phyloP scores from a whole-genome alignment of 2,113 vertebrate genomes.

The Accipiter virgatus region DNA sequence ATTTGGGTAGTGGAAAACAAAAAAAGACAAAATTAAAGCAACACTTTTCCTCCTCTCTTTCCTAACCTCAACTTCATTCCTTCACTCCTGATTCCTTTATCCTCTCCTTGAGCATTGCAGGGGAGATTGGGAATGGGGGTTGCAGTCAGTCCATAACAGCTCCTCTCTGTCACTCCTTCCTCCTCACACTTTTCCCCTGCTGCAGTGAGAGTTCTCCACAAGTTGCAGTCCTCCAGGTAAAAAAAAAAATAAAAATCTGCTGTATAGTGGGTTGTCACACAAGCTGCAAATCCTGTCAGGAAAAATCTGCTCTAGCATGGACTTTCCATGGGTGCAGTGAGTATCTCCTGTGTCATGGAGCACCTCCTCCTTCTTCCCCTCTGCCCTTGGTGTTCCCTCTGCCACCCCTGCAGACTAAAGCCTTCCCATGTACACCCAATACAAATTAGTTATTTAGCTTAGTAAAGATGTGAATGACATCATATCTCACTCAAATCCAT shows the following conservation, averaged over 20 bases:
- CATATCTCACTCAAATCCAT: background rate
- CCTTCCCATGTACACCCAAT: background rate
- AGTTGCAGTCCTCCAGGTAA: background rate
- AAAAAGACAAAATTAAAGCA: background rate
- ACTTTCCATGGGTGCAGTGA: background rate
- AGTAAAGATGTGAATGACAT: background rate
- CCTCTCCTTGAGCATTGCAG: rapidly evolving
- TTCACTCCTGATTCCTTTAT: background rate
- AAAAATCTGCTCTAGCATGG: background rate
- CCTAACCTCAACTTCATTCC: background rate
- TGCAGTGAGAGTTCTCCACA: background rate
- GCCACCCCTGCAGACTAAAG: background rate
- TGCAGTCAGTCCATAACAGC: too few relatives aligned
- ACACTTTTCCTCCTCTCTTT: background rate
- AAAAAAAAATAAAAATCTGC: background rate
- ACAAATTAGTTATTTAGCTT: background rate
- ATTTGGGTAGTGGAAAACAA: background rate
- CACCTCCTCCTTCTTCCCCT: background rate
- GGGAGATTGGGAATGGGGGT: background rate
- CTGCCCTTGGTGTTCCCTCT: background rate
- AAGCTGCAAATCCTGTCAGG: background rate
- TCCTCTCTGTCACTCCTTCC: background rate
- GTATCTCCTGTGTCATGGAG: background rate
- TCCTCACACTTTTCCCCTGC: background rate
- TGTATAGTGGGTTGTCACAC: background rate